Percentiles rank a stretch among this genome's conserved stretches.
Evolutionary conservation across 2,888 invertebrate species (phyloP).

Genomic region (Copidosoma aretas): DNA sequence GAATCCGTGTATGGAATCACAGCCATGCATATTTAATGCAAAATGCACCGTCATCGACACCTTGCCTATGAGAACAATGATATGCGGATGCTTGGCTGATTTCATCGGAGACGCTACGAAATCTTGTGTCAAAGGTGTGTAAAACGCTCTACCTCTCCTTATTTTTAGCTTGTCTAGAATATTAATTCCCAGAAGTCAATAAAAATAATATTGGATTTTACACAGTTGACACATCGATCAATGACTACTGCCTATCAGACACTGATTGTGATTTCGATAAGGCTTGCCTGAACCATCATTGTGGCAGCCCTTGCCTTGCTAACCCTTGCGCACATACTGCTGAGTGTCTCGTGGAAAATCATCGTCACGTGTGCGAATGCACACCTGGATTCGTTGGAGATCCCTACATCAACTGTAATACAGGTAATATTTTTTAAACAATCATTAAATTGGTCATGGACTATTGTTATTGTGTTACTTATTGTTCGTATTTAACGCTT

Average conservation of each 20-base stretch:
- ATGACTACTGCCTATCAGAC: slow-evolving; percentile 74
- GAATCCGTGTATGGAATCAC: slow-evolving; percentile 80
- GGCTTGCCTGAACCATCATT: slow-evolving; percentile 75
- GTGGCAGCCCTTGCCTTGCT: slow-evolving; percentile 78
- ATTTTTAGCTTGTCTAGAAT: not conserved
- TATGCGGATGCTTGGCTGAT: slow-evolving; percentile 84
- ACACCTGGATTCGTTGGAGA: slow-evolving; percentile 77
- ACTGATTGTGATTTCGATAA: slow-evolving; percentile 76
- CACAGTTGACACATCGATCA: slow-evolving; percentile 46
- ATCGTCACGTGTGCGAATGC: slow-evolving; percentile 80
- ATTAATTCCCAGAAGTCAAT: no score
- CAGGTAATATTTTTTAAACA: slow-evolving; percentile 53
- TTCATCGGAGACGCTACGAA: slow-evolving; percentile 86
- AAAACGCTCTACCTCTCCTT: no score
- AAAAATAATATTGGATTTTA: not conserved
- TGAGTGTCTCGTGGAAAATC: slow-evolving; percentile 77
- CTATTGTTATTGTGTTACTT: not conserved
- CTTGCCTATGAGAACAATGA: slow-evolving; percentile 84
- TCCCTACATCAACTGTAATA: slow-evolving; percentile 80
- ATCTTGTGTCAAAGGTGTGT: slow-evolving; percentile 71
- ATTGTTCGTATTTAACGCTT: slow-evolving; percentile 14
- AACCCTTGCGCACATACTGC: slow-evolving; percentile 81
- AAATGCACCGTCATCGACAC: slow-evolving; percentile 86
- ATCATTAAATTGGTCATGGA: not conserved
- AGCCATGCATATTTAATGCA: slow-evolving; percentile 82